Base-by-base conservation (phyloP, 1,140 invertebrate species). In the Platyscapa corneri region DNA sequence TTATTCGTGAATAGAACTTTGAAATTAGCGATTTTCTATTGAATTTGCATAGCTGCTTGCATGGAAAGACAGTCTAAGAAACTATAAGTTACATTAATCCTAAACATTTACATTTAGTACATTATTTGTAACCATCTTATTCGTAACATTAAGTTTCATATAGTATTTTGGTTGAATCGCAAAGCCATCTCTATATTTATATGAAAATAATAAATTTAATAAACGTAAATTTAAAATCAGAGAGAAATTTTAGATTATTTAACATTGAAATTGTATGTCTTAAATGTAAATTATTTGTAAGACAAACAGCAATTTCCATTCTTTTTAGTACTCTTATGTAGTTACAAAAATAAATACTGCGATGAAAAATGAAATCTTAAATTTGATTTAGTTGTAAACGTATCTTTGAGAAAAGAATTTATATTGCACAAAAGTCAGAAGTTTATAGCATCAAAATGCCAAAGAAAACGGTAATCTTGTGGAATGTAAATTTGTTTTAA, bases 31-130 rank as follows among this genome's bases (percentile, higher is more conserved):
- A 70, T 72, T 72, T 12, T 75, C 27, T 49, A 75, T 75, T 46
- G 46, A 70, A 82, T 72, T 72, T 53, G 12, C 65, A 82, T 82
- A 72, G 46, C n/a, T 82, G 67, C 27, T 72, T 49, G 46, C 27
- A 82, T 49, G 46, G 46, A 53, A 74, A 46, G 72, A 20, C 23
- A 37, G 6, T 12, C 10, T 27, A 6, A 10, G 72, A 49, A 49
- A 74, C 23, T 30, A 49, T 16, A 75, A 46, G 23, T 75, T 75
- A 16, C 72, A 75, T 75, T 75, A 75, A 75, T 75, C 72, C 37
- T 3, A 27, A 27, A 16, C 6, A 42, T 39, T 75, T 42, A n/a
- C 39, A 46, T 46, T 75, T 46, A 46, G 65, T n/a, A 75, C 2
- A 75, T 18, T 75, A 75, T 75, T 75, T 75, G 46, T 32, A 75